Percentiles rank a stretch among this genome's conserved stretches.
Conservation (phyloP, 2,797 vertebrate species). For the Coranthus polyacanthus region DNA sequence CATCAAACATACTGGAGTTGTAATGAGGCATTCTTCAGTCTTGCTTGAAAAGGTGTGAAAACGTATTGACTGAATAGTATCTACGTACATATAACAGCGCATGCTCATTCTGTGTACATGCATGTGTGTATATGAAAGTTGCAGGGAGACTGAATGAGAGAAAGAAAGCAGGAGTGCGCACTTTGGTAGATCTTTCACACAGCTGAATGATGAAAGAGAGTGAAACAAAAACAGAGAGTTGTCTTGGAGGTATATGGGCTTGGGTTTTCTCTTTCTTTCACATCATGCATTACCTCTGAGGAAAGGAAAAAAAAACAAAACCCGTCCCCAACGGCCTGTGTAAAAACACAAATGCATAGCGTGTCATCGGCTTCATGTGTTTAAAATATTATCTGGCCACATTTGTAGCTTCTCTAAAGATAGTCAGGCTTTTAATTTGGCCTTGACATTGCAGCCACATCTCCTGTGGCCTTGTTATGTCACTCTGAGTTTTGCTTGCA, state of each 20-base stretch:
- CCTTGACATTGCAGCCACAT: conserved; percentile 33
- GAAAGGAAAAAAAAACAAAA: too few species aligned
- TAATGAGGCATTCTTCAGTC: too few species aligned
- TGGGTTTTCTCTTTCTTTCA: background rate
- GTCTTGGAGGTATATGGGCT: background rate
- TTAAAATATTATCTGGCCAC: background rate
- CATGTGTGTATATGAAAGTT: too few species aligned
- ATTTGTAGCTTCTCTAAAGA: conserved; percentile 25
- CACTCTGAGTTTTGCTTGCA: conserved; percentile 19
- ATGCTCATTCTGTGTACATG: too few species aligned
- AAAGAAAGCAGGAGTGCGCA: background rate
- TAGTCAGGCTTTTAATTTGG: conserved; percentile 19
- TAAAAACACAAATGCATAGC: background rate
- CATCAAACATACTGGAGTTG: too few species aligned
- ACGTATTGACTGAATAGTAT: too few species aligned
- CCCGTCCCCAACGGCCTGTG: too few species aligned
- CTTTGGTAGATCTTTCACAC: too few species aligned
- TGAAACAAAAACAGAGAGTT: conserved; percentile 25
- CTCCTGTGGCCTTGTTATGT: conserved; percentile 18
- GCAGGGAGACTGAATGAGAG: conserved; percentile 3
- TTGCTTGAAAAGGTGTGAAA: too few species aligned
- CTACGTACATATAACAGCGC: background rate
- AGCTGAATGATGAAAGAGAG: conserved; percentile 55
- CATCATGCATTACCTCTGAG: background rate
- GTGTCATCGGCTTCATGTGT: background rate